Conservation (phyloP, 2,888 invertebrate species). For the Syrista parreyssii region DNA sequence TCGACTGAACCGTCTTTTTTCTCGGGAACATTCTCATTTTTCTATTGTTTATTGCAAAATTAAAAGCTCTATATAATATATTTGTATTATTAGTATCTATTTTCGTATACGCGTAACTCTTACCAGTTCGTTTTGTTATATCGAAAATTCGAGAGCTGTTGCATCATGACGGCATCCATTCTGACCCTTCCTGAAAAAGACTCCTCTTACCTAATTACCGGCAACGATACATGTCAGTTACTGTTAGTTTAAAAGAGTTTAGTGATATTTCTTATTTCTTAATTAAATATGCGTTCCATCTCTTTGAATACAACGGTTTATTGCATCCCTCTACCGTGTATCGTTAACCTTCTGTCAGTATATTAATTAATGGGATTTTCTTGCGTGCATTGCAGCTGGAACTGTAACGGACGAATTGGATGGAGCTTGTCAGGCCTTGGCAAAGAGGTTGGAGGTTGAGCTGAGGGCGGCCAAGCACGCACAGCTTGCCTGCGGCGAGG, state of each 20-base stretch:
- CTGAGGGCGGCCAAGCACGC: conserved; percentile 84
- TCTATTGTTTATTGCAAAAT: not conserved
- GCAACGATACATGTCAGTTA: not conserved
- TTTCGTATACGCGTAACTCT: not conserved
- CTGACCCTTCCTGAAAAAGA: not conserved
- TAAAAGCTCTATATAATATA: not conserved
- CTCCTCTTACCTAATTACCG: not conserved
- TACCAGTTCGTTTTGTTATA: not conserved
- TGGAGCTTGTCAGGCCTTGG: conserved; percentile 76
- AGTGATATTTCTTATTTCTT: not conserved
- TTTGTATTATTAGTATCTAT: not conserved
- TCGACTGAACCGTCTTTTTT: conserved; percentile 5
- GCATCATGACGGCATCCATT: not conserved
- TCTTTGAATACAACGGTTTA: not conserved
- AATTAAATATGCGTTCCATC: not conserved
- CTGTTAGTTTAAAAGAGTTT: not conserved
- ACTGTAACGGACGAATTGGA: conserved; percentile 67
- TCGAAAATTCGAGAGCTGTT: not conserved
- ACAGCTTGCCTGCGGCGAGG: conserved; percentile 85
- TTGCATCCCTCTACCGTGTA: not conserved
- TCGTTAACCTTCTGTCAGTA: not conserved
- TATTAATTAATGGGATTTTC: conserved; percentile 13
- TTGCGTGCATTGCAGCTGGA: conserved; percentile 60
- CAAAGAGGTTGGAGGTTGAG: conserved; percentile 81
- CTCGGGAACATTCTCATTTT: not conserved